A percentile compares a stretch with the other conserved stretches of the same genome.
These are phyloP conservation scores for Pelusios castaneus DNA, from an alignment of 2,113 vertebrate species.

Conservation along the genomic window DNA sequence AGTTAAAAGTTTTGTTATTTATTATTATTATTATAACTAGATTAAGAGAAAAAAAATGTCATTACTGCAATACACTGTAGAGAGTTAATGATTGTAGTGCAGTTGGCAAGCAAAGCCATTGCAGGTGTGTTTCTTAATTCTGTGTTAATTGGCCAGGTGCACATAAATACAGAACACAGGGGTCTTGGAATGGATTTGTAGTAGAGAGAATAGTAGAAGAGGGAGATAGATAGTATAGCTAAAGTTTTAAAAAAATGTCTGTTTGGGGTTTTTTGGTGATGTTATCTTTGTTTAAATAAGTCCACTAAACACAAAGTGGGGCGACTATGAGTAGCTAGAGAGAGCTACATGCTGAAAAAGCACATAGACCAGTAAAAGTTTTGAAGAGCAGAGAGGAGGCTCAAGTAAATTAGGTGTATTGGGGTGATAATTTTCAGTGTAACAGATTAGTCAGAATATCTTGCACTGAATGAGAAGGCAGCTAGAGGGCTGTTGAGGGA, in stretches of 20 bases:
- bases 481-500: accelerated
- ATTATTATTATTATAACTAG: not conserved
- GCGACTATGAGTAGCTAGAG: not conserved
- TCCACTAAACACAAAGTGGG: not conserved
- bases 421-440: not conserved
- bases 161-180: not conserved
- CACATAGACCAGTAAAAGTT: accelerated
- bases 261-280: not conserved
- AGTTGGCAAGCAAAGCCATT: slow-evolving; percentile 9
- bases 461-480: not conserved
- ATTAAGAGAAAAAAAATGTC: not conserved
- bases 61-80: accelerated
- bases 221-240: not conserved
- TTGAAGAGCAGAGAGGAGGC: not conserved
- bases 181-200: not conserved
- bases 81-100: not conserved
- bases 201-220: not conserved
- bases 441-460: not conserved
- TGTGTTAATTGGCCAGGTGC: slow-evolving; percentile 17
- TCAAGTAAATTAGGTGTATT: not conserved
- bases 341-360: not conserved
- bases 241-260: not conserved
- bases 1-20: not conserved
- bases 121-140: slow-evolving; percentile 37
- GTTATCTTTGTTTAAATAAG: not conserved